Conservation (phyloP, 2,888 invertebrate genomes). For the Dryomyza anilis region DNA sequence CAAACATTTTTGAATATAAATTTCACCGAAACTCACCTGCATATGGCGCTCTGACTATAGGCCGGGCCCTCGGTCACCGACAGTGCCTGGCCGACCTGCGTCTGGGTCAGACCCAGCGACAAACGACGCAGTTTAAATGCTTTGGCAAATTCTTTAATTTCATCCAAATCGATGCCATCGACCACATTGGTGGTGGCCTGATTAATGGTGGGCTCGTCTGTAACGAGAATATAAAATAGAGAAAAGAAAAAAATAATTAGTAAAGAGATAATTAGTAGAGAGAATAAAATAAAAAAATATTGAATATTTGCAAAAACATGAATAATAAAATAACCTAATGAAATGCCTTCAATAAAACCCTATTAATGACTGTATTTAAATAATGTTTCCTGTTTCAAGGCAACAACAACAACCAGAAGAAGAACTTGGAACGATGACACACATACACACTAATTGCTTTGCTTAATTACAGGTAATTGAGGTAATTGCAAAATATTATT, state of each 20-base stretch:
- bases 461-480: conserved; percentile 53
- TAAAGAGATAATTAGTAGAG: conserved; percentile 24
- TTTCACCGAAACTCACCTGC: conserved; percentile 74
- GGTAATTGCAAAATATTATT: conserved; percentile 54
- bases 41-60: conserved; percentile 98
- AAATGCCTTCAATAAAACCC: background rate
- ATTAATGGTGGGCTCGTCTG: conserved; percentile 91
- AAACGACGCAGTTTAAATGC: conserved; percentile 93
- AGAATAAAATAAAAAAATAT: background rate
- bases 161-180: conserved; percentile 95
- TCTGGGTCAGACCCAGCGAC: conserved; percentile 93
- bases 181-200: conserved; percentile 93
- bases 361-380: conserved; percentile 5
- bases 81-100: conserved; percentile 96
- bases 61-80: conserved; percentile 97
- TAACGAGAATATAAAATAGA: conserved; percentile 11
- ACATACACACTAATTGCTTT: conserved; percentile 20
- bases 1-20: background rate
- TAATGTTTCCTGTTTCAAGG: background rate
- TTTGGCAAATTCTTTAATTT: conserved; percentile 98
- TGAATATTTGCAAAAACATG: background rate
- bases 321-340: background rate
- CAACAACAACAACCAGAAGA: background rate
- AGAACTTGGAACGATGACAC: background rate
- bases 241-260: conserved; percentile 15